Evolutionary conservation across 2,113 vertebrate species (phyloP), one percentile per base, ranked within the genome.

Genomic region (Charina bottae): DNA sequence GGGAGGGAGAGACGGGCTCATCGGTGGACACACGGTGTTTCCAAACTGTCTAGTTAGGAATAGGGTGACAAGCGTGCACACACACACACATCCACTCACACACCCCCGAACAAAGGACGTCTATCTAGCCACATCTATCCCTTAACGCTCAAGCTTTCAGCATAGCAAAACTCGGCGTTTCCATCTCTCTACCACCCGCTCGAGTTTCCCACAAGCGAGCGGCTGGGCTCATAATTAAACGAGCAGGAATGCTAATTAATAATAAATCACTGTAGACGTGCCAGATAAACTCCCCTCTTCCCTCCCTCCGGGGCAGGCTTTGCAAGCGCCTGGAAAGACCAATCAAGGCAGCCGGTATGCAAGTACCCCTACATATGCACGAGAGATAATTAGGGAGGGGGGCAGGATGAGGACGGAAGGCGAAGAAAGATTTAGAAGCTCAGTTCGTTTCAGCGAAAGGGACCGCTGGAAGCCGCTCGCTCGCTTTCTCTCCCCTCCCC

Each of bases 21-120:
- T n/a, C n/a, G n/a, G 56, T 58, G 28, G 6, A 46, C 23, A 7
- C 46, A 1, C 24, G 1, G 86, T n/a, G 58, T 87, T 23, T 83
- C 64, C 86, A 58, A 85, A 89, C 26, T 33, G 53, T n/a, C 78
- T 91, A 49, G 92, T 90, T 87, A 83, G 89, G 54, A 23, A 59
- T 28, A 37, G 88, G 37, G 59, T 59, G 89, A 19, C 64, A 85
- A 49, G 86, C 21, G 42, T 86, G 8, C 13, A 1, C 2, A 12
- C 33, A 19, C 54, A 28, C 83, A 64, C 64, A 59, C 85, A 88
- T 49, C 15, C 84, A 78, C 23, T 17, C 84, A 54, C 90, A 10
- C 62, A 42, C 53, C 19, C 56, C 28, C 21, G 17, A 86, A 91
- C 93, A 89, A 92, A 90, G 88, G 83, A 33, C 53, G 17, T 42